Conservation (phyloP, 2,797 vertebrate genomes). For the Microctenopoma stevenorrisi region DNA sequence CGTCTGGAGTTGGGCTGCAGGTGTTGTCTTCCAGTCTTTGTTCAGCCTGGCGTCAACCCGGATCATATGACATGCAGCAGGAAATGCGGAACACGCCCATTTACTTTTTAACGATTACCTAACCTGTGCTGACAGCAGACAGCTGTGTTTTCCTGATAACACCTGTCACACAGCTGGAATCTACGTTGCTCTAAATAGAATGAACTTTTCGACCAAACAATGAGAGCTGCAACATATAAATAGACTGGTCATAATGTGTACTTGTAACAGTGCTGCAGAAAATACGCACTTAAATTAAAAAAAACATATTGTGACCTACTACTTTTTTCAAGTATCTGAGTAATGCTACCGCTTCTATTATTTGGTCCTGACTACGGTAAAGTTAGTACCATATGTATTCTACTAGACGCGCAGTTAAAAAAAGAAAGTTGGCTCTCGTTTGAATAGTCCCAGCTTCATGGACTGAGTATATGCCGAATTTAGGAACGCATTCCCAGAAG, state of each 20-base stretch:
- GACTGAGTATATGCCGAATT: not conserved
- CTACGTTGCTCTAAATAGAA: not conserved
- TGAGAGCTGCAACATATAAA: too few species aligned
- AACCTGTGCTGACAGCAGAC: not conserved
- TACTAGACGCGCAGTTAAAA: slow-evolving; percentile 7
- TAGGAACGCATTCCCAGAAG: accelerated
- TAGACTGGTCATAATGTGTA: too few species aligned
- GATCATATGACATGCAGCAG: slow-evolving; percentile 27
- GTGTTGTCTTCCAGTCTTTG: not conserved
- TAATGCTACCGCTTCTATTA: not conserved
- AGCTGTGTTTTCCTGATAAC: not conserved
- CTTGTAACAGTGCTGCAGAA: too few species aligned
- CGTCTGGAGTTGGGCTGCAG: not conserved
- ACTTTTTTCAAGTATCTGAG: too few species aligned
- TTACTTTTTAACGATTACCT: not conserved
- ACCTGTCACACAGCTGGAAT: not conserved
- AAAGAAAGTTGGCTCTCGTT: not conserved
- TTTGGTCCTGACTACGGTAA: too few species aligned
- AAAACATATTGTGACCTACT: too few species aligned
- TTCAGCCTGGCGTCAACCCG: too few species aligned
- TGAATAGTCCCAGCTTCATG: accelerated
- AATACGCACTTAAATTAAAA: too few species aligned
- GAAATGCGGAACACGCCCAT: slow-evolving; percentile 9
- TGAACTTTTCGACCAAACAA: not conserved
- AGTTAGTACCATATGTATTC: not conserved